These are phyloP conservation scores for Phylloscopus whistleri DNA, from an alignment of 2,113 vertebrate species.

Conservation along the genomic window DNA sequence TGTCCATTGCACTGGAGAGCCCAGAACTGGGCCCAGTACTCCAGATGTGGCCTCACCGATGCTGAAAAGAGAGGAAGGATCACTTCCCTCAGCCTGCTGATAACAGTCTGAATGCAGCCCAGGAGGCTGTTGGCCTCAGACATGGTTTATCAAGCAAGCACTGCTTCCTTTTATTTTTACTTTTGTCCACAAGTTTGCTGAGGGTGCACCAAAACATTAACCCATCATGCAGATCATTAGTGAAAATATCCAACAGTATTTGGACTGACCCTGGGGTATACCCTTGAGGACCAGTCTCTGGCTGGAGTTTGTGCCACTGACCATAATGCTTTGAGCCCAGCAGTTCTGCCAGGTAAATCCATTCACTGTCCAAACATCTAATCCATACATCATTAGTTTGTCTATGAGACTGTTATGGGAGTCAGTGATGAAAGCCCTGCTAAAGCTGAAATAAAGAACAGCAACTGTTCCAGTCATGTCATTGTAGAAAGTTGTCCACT, in stretches of 20 bases:
- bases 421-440: background rate
- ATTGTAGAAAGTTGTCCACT: background rate
- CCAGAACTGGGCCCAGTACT: background rate
- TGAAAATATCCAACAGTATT: background rate
- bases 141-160: background rate
- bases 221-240: background rate
- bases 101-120: background rate
- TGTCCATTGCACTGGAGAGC: background rate
- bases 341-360: background rate
- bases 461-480: background rate
- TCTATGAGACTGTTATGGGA: background rate
- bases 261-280: rapidly evolving
- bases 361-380: background rate
- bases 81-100: background rate
- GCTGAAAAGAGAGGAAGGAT: background rate
- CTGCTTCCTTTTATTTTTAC: background rate
- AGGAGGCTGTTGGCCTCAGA: background rate
- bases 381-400: background rate
- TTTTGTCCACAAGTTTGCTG: background rate
- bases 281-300: background rate
- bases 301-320: background rate
- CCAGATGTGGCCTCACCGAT: background rate
- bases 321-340: background rate
- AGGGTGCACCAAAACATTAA: background rate
- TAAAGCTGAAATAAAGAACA: background rate